Percentiles rank a stretch among this genome's conserved stretches.
Evolutionary conservation across 2,888 invertebrate species (phyloP).

Genomic region (Lasioglossum oenotherae): DNA sequence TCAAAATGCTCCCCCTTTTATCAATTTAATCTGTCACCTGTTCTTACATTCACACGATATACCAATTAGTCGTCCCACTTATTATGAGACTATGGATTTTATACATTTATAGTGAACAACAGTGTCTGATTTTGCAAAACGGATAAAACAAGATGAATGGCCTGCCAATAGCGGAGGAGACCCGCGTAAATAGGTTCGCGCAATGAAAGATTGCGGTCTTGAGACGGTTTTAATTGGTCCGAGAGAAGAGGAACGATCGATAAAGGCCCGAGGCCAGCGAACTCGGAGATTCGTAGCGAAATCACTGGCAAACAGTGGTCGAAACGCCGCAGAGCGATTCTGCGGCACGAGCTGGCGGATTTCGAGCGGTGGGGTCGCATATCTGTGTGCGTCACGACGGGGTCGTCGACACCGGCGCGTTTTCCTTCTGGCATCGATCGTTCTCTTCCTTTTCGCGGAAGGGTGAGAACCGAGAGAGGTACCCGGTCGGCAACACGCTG

Average conservation of each 20-base stretch:
- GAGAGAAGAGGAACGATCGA: background rate
- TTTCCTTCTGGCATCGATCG: conserved; percentile 59
- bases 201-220: background rate
- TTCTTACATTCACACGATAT: too few species aligned
- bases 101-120: too few species aligned
- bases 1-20: too few species aligned
- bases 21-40: too few species aligned
- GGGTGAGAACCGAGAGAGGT: conserved; percentile 24
- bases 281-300: conserved; percentile 19
- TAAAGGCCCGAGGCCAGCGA: conserved; percentile 31
- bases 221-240: conserved; percentile 1
- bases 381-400: conserved; percentile 51
- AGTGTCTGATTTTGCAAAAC: background rate
- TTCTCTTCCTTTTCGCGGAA: conserved; percentile 50
- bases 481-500: background rate
- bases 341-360: conserved; percentile 19
- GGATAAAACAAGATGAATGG: background rate
- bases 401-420: conserved; percentile 60
- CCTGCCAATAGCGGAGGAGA: background rate
- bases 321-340: conserved; percentile 43
- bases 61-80: too few species aligned
- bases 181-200: background rate
- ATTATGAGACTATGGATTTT: too few species aligned
- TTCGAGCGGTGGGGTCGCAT: conserved; percentile 27
- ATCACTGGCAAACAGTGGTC: conserved; percentile 34